Conservation (phyloP, 2,888 invertebrate genomes). For the Phengaris arion region DNA sequence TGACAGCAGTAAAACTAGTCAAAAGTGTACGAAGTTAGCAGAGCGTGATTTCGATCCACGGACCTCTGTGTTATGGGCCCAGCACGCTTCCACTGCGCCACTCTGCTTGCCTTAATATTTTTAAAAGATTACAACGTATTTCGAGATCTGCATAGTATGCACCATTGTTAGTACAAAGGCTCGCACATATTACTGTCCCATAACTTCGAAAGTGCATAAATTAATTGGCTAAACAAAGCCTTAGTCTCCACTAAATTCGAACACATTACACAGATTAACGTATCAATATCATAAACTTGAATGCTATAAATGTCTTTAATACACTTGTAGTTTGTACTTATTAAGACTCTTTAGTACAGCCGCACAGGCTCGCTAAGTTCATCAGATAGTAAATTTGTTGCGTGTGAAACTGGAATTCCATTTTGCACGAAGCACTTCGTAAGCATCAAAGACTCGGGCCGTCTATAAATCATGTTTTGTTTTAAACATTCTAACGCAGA, state of each 20-base stretch:
- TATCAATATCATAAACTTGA: neutral
- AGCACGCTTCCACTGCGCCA: slow-evolving; percentile 92
- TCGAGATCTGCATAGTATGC: too few species aligned
- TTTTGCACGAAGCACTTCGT: slow-evolving; percentile 69
- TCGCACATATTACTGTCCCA: too few species aligned
- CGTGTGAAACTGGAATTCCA: slow-evolving; percentile 78
- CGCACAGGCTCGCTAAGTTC: slow-evolving; percentile 58
- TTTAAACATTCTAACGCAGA: slow-evolving; percentile 62
- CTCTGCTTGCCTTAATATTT: too few species aligned
- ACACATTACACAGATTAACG: neutral
- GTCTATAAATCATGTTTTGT: slow-evolving; percentile 52
- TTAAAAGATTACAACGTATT: too few species aligned
- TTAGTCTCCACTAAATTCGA: neutral
- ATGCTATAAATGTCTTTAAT: slow-evolving; percentile 12
- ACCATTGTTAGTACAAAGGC: too few species aligned
- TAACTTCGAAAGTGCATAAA: neutral
- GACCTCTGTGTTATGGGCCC: slow-evolving; percentile 95
- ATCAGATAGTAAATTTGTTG: slow-evolving; percentile 79
- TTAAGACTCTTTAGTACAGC: slow-evolving; percentile 26
- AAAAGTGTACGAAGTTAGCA: slow-evolving; percentile 66
- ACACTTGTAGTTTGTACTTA: slow-evolving; percentile 29
- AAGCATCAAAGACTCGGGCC: slow-evolving; percentile 66
- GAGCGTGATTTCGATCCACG: slow-evolving; percentile 94
- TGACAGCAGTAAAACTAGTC: neutral
- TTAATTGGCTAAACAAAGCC: neutral